Evolutionary conservation across 2,113 vertebrate genomes (phyloP), one percentile per base, ranked within the genome.

Genomic region (Microtus montanus): DNA sequence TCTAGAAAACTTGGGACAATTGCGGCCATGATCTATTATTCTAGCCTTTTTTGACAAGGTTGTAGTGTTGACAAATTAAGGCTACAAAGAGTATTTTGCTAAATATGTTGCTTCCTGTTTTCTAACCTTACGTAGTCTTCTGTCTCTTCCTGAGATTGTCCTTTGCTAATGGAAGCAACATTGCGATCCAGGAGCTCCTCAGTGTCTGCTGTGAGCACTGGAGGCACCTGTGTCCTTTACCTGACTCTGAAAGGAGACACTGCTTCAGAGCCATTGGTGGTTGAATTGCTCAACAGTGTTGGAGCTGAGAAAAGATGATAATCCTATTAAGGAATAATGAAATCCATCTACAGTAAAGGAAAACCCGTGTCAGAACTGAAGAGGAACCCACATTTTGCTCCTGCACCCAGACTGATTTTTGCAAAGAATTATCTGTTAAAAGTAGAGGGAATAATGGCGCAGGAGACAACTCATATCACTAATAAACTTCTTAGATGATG

Each of bases 401-500:
- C 87, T 75, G 28, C n/a, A 26, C 89, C 49, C 78, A 58, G 28
- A n/a, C 93, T 44, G 88, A 90, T 79, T 89, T 68, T 28, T 90
- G 86, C 89, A 97, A 97, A 98, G 80, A 95, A 89, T 92, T 85
- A 71, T 97, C 91, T 96, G 90, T 97, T 96, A 96, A 97, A 95
- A 96, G 97, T 63, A 64, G 92, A 87, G 83, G 93, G 80, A 97
- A 93, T 92, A 95, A 49, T 28, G 78, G 90, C 94, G 68, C 84
- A 28, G 74, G 84, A 95, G 97, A 94, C 93, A 97, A 97, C 93
- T 98, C 88, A 15, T 92, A 66, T 91, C 98, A 97, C 97, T 98
- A 98, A 98, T 97, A 97, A 98, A 98, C 97, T 98, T 98, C 98
- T 97, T 90, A 97, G 96, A 85, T 97, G 97, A 94, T 79, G 92